Base-by-base conservation (phyloP, 1,140 invertebrate species). In the Drosophila pseudoobscura region DNA sequence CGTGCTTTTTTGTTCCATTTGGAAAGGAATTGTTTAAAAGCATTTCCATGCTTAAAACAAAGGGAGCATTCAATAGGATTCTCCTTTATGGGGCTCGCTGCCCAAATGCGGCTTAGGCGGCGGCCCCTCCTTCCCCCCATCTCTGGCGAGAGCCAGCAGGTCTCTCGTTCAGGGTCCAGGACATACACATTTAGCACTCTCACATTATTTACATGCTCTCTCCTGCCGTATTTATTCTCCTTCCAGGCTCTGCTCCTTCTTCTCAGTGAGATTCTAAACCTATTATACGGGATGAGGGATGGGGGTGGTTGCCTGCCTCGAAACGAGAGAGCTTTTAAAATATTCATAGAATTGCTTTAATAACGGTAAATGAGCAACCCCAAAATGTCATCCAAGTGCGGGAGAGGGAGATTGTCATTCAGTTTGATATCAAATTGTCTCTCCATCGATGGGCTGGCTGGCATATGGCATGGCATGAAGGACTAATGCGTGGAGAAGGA, bases 261-360 rank as follows among this genome's bases (percentile, higher is more conserved):
- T 66, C 54, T 51, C 61, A 24, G 47, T 45, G 82, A 88, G 82
- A 88, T 61, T 75, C 65, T 83, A 87, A 87, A 87, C 82, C 83
- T 87, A 83, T 88, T 83, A 62, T 63, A 52, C 43, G 47, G 26
- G 39, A 15, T 26, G 46, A 22, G 47, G 24, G 17, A 3, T 39
- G 15, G 35, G 35, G 62, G 35, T 13, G 35, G 43, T 26, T 41
- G 44, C 43, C 43, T 26, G n/a, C 31, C 7, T 44, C 46, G 29
- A 74, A 75, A 69, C 51, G 77, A 72, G 83, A 39, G 35, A 5
- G 70, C 83, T 76, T 69, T 83, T 88, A 88, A 87, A 87, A 88
- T 87, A 87, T 87, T 87, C 78, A 87, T 87, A 75, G 83, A 83
- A 87, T 88, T 75, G 83, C 83, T 88, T 87, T 87, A 87, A 83